Base-by-base conservation (phyloP, 2,888 invertebrate species). In the Mesorhabditis belari region DNA sequence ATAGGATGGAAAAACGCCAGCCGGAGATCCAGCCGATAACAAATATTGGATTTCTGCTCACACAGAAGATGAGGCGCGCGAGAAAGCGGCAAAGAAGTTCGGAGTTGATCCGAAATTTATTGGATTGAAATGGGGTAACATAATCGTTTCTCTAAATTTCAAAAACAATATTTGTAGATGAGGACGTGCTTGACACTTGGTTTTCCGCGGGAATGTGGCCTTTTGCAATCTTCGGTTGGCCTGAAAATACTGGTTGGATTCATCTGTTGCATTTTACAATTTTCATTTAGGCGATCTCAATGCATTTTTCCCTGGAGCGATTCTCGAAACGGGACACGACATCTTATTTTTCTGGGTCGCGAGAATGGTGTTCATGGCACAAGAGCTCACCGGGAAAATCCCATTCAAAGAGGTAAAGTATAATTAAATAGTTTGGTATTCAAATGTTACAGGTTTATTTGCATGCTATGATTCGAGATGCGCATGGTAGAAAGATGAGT, bases 321-420 rank as follows among this genome's bases (percentile, higher is more conserved):
- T 98, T 52, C 84, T 98, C 73, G 98, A 98, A 84, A 80, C 80
- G 21, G 65, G 98, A 0, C 92, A 96, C 81, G 98, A 87, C 73
- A 98, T 98, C 77, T 83, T 99, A 54, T 98, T 98, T 86, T 98
- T 99, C 85, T 99, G 98, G 98, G 98, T 98, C 4, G 96, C 96
- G 0, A 86, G 95, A 65, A 99, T 99, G 98, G 96, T 96, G 0
- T 96, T 98, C 87, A 87, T 98, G 76, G 92, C 94, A 0, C 88
- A 89, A 73, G 87, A 90, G 72, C 84, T 99, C n/a, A 85, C 91
- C 59, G 92, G 90, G 2, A 87, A 89, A 82, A 84, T 96, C 54
- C 98, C 98, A 0, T 98, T 99, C 83, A 88, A 87, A 86, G 83
- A 85, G 79, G 85, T 83, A 61, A 6, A 24, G n/a, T 61, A 12